These are phyloP conservation scores for Puntigrus tetrazona DNA, from an alignment of 2,113 vertebrate species.

Conservation along the genomic window DNA sequence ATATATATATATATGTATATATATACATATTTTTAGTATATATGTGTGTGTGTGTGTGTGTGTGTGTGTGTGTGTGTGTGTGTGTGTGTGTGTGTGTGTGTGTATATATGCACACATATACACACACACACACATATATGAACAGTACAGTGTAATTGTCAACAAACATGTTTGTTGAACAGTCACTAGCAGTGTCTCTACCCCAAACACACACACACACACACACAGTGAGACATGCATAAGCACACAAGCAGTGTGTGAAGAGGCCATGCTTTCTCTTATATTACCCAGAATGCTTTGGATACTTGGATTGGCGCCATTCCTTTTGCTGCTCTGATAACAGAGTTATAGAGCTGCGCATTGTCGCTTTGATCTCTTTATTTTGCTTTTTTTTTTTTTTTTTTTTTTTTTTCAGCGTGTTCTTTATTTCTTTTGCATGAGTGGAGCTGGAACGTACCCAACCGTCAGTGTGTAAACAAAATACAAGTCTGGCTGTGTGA, in stretches of 20 bases:
- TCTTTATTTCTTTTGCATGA: slow-evolving; percentile 30
- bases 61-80: too few species aligned
- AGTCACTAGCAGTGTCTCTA: neutral
- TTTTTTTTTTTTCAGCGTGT: slow-evolving; percentile 52
- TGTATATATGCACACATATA: too few species aligned
- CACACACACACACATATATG: too few species aligned
- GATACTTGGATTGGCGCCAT: slow-evolving; percentile 50
- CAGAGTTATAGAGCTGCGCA: slow-evolving; percentile 54
- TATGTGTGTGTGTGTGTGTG: too few species aligned
- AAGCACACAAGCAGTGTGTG: neutral
- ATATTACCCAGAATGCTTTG: slow-evolving; percentile 40
- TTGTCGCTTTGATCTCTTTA: slow-evolving; percentile 66
- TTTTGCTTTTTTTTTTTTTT: slow-evolving; percentile 47
- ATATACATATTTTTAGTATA: too few species aligned
- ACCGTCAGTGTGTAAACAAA: slow-evolving; percentile 38
- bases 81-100: too few species aligned
- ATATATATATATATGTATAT: too few species aligned
- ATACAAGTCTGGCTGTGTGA: slow-evolving; percentile 50
- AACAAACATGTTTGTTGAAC: slow-evolving; percentile 26
- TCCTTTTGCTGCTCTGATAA: slow-evolving; percentile 55
- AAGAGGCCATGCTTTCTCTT: neutral
- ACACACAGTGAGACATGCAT: neutral
- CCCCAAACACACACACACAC: neutral
- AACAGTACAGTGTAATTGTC: too few species aligned
- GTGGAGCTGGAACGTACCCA: slow-evolving; percentile 63